Conservation (phyloP, 2,797 vertebrate species). For the Morelia viridis region DNA sequence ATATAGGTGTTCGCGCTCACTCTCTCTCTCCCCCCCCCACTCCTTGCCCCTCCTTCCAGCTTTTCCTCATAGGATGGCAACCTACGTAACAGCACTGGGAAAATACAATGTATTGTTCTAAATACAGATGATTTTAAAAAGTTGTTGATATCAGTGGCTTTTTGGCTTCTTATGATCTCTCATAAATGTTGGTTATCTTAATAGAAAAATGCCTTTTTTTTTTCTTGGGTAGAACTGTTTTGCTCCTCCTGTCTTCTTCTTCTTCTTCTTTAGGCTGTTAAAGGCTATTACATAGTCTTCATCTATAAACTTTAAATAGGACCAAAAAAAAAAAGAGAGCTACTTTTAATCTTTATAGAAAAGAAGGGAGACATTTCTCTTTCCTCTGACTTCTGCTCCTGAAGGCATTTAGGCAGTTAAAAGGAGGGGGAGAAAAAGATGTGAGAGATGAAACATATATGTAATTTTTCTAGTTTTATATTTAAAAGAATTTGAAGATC, state of each 20-base stretch:
- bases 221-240: conserved; percentile 50
- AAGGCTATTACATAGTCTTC: conserved; percentile 68
- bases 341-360: conserved; percentile 68
- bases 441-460: conserved; percentile 59
- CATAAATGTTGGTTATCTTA: conserved; percentile 45
- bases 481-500: conserved; percentile 63
- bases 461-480: conserved; percentile 66
- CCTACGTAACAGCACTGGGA: conserved; percentile 62
- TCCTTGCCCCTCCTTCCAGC: conserved; percentile 49
- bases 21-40: conserved; percentile 11
- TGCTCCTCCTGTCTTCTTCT: conserved; percentile 39
- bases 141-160: conserved; percentile 32
- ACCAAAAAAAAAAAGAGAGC: conserved; percentile 50
- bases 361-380: conserved; percentile 30
- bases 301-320: conserved; percentile 61
- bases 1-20: conserved; percentile 46
- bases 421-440: conserved; percentile 47
- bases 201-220: conserved; percentile 58
- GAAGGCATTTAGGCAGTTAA: conserved; percentile 64
- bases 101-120: conserved; percentile 39
- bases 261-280: conserved; percentile 66
- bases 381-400: conserved; percentile 17
- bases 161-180: conserved; percentile 46
- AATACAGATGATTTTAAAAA: conserved; percentile 62
- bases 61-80: conserved; percentile 44